These are phyloP conservation scores for Bucco capensis DNA, from an alignment of 2,113 vertebrate genomes.

Conservation along the genomic window DNA sequence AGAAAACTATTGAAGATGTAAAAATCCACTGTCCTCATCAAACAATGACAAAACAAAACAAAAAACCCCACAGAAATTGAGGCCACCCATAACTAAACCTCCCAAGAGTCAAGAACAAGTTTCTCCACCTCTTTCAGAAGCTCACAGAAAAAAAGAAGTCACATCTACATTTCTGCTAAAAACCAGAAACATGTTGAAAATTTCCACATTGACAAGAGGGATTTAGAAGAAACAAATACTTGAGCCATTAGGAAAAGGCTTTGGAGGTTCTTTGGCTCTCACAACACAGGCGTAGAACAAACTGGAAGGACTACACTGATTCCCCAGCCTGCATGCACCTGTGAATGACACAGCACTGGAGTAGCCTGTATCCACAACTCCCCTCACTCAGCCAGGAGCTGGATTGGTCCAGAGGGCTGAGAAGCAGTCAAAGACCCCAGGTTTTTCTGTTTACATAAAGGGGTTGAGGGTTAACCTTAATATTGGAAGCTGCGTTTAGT, in stretches of 20 bases:
- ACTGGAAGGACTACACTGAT: neutral
- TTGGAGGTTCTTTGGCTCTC: neutral
- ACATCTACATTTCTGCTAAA: neutral
- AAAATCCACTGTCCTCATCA: neutral
- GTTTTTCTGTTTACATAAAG: neutral
- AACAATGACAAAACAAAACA: neutral
- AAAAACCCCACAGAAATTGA: neutral
- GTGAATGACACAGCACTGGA: neutral
- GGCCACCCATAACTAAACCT: neutral
- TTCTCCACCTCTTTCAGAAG: neutral
- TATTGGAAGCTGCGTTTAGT: conserved; percentile 98
- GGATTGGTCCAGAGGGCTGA: neutral
- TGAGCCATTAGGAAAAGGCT: neutral
- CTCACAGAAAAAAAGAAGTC: neutral
- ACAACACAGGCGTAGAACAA: neutral
- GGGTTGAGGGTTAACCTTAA: conserved; percentile 32
- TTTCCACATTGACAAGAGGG: neutral
- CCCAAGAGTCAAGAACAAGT: neutral
- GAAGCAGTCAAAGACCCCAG: neutral
- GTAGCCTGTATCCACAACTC: neutral
- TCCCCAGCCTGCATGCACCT: neutral
- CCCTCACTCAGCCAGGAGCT: neutral
- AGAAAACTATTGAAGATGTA: neutral
- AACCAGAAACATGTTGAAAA: neutral
- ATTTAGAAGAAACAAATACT: neutral